Evolutionary conservation across 2,113 vertebrate species (phyloP), one percentile per base, ranked within the genome.

Genomic region (Silurus glanis): DNA sequence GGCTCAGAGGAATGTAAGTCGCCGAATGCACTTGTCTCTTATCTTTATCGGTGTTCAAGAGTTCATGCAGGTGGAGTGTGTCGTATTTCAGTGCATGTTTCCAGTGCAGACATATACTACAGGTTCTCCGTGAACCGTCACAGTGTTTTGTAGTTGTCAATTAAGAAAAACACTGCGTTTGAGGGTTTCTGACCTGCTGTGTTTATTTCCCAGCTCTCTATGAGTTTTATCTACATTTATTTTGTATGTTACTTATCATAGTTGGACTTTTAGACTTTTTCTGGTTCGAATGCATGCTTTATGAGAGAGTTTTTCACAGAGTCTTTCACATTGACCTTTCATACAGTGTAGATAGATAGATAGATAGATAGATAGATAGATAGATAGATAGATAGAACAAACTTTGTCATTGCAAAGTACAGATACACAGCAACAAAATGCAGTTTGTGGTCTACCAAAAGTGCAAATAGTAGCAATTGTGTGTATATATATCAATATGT

Each of bases 1-100:
- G 92, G 16, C 88, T 92, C 72, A 92, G 83, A 67, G 92, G 92
- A 89, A 92, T 92, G 92, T 92, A 90, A 92, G 92, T 92, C 66
- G 45, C 25, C 53, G 61, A 28, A 37, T 14, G 6, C 55, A 23
- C 25, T 71, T 45, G 16, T 28, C 45, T 76, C 25, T 28, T 25
- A 37, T 1, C 2, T 37, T 37, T 37, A 37, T 37, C 37, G 37
- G 37, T 37, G 37, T 37, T 37, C 37, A 2, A 37, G 16, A 71
- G 80, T 66, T 67, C 13, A 55, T 55, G 74, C 74, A 76, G 71
- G 45, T 74, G 71, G 19, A 74, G 23, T n/a, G 49, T 12, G 74
- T 55, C n/a, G 74, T 55, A 37, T 53, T 76, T 14, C 5, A 53
- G 21, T 53, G 74, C 49, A 76, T 55, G 74, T 55, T 25, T 78